Base-by-base conservation (phyloP, 2,888 invertebrate species). In the Hoplodrina ambigua region DNA sequence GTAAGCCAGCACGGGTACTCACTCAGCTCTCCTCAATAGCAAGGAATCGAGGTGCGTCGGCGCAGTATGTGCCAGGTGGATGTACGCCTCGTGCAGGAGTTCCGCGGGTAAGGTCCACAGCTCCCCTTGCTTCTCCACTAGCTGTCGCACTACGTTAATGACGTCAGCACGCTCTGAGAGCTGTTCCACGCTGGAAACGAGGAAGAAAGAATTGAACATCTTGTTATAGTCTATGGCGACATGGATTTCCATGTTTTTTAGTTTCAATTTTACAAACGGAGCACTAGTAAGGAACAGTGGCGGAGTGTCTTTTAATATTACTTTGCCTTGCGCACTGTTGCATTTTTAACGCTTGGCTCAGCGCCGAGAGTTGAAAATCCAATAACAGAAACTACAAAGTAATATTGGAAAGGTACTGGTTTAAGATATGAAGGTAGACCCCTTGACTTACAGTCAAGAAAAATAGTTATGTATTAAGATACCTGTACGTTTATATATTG, bases 81-180 rank as follows among this genome's bases (percentile, higher is more conserved):
- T 96, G 92, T 98, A 98, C 10, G 99, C 97, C 88, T 98, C 98
- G 90, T 99, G 98, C 81, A 99, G 96, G 64, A 98, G 94, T 81
- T 98, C 98, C 0, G 98, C 97, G 13, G 98, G 97, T 62, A 99
- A 97, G 69, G 93, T 89, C 95, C 96, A 96, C 86, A 96, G 90
- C 90, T 96, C 97, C 85, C 97, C 98, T 69, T 99, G 96, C 69
- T 97, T 96, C 87, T 97, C 96, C 68, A 96, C 91, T 76, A 96
- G 90, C 80, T 90, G 95, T 71, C 98, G 97, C 20, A 98, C 97
- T 61, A 99, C 98, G 94, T 98, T 99, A 90, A 99, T 99, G 70
- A 99, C 98, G 90, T 99, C 99, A 56, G 97, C 96, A 46, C 98
- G 96, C 92, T 98, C 98, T 86, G 98, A 97, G 41, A 98, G 97